These are phyloP conservation scores for Okamejei kenojei DNA, from an alignment of 2,797 vertebrate species.

Conservation along the genomic window DNA sequence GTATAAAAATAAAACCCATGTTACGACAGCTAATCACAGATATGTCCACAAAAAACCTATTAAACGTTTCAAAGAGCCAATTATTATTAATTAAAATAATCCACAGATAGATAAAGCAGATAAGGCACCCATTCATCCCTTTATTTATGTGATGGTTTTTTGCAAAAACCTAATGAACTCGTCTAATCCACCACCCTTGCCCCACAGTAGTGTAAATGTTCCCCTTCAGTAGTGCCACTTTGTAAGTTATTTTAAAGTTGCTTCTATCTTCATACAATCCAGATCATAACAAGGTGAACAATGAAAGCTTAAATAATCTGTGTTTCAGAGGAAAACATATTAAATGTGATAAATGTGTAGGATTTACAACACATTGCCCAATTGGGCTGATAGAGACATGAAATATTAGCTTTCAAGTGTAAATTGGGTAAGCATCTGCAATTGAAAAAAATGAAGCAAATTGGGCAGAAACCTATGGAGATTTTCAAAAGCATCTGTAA, in stretches of 20 bases:
- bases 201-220: not conserved
- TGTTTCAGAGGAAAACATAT: not conserved
- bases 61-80: not conserved
- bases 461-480: too few species aligned
- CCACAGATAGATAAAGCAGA: not conserved
- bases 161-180: not conserved
- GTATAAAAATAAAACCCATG: not conserved
- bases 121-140: not conserved
- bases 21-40: not conserved
- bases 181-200: not conserved
- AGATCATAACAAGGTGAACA: not conserved
- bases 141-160: not conserved
- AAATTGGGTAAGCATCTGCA: not conserved
- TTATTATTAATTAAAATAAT: not conserved
- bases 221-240: not conserved
- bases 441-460: not conserved
- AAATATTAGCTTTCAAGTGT: not conserved
- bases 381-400: not conserved
- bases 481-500: not conserved
- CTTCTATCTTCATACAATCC: not conserved
- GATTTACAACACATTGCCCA: not conserved
- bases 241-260: not conserved
- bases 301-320: too few species aligned
- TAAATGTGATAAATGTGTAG: not conserved
- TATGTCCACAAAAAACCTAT: not conserved